Evolutionary conservation across 2,113 vertebrate genomes (phyloP).

Genomic region (Poeciliopsis prolifica): DNA sequence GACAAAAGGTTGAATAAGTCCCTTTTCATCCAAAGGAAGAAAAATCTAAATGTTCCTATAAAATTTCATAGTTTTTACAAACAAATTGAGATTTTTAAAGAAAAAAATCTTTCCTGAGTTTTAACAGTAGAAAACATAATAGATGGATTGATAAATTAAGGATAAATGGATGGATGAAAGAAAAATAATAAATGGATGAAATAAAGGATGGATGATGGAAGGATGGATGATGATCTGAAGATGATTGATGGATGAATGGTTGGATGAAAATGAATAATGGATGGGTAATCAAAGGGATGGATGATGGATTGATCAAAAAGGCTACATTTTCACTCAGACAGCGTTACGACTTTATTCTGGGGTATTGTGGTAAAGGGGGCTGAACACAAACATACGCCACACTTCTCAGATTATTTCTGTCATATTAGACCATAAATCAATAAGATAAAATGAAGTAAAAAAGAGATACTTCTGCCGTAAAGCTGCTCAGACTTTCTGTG

Average conservation of each 20-base stretch:
- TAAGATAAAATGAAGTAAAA: too few relatives aligned
- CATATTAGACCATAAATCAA: not conserved
- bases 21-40: not conserved
- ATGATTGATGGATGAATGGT: too few relatives aligned
- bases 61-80: not conserved
- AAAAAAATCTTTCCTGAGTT: not conserved
- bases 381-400: not conserved
- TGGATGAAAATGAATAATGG: too few relatives aligned
- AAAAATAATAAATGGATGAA: too few relatives aligned
- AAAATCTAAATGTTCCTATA: not conserved
- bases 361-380: not conserved
- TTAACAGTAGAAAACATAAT: not conserved
- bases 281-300: too few relatives aligned
- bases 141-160: too few relatives aligned
- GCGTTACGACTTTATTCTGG: not conserved
- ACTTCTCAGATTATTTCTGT: not conserved
- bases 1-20: not conserved
- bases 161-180: too few relatives aligned
- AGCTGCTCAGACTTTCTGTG: not conserved
- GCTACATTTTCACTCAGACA: not conserved
- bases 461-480: too few relatives aligned
- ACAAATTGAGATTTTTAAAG: not conserved
- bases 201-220: too few relatives aligned
- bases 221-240: too few relatives aligned
- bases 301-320: too few relatives aligned